Evolutionary conservation across 2,888 invertebrate species (phyloP), one percentile per base, ranked within the genome.

Genomic region (Pollenia labialis): DNA sequence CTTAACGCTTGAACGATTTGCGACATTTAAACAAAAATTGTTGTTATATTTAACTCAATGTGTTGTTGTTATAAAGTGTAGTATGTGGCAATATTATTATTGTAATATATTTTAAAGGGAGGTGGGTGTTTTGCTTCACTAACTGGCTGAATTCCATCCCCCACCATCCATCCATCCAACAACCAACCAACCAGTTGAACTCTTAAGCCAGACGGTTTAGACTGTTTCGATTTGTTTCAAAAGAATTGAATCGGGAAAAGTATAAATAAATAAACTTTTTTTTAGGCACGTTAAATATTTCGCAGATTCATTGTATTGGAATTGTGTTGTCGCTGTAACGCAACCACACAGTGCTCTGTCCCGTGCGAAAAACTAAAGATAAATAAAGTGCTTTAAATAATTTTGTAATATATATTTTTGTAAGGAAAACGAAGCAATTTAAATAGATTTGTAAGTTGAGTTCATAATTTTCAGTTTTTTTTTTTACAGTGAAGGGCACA

Each of bases 271-370:
- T 0, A 32, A 23, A 23, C 3, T 6, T 32, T 42, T 23, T n/a
- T 72, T 48, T 71, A 58, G 83, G 83, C 79, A 58, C 23, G 74
- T 74, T 80, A 84, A 68, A 84, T 69, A 85, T 85, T 32, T 85
- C 74, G 74, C 84, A 79, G 62, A 84, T 66, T 79, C 74, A 80
- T 74, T 85, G 74, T 80, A 68, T 74, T 79, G 79, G 79, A 79
- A 84, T 79, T 77, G 52, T 50, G 66, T 52, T 71, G 75, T 69
- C 69, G 75, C 40, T 72, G 54, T 23, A 23, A 23, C 23, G 23
- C 23, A 23, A 23, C 2, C 23, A 3, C 23, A 23, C 23, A 23
- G 1, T 32, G 6, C 6, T 32, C 32, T 32, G 6, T 0, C 32
- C 32, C 32, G 6, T 32, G 6, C 32, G 32, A 4, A 32, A 32